phyloP scores from a whole-genome alignment of 2,113 vertebrate species.

The Hippocampus barbouri region DNA sequence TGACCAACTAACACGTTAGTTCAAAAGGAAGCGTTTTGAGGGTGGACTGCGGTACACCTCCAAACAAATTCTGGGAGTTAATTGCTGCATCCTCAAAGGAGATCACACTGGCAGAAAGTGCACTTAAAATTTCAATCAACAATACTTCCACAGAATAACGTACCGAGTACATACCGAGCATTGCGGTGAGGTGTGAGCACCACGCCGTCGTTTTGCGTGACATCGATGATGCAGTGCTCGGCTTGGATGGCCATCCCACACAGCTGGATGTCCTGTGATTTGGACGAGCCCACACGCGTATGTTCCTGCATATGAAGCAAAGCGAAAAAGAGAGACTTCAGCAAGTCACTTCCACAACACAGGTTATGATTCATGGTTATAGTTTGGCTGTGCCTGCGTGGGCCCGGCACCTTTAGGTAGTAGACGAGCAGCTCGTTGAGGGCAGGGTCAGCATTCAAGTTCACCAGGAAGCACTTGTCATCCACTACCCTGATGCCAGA shows the following conservation, averaged over 20 bases:
- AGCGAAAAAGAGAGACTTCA: background rate
- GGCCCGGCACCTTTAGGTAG: conserved; percentile 68
- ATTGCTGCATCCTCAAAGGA: too few relatives aligned
- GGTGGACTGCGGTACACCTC: too few relatives aligned
- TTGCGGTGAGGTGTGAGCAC: conserved; percentile 85
- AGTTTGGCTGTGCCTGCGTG: background rate
- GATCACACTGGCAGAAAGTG: background rate
- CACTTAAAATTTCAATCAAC: background rate
- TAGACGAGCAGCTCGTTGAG: conserved; percentile 96
- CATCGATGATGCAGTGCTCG: conserved; percentile 90
- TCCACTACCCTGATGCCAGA: conserved; percentile 96
- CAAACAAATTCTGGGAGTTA: too few relatives aligned
- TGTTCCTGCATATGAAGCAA: conserved; percentile 45
- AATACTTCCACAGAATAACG: background rate
- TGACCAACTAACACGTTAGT: background rate
- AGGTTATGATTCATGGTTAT: background rate
- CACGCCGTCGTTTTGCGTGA: conserved; percentile 78
- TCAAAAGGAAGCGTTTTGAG: too few relatives aligned
- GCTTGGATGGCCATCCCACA: conserved; percentile 97
- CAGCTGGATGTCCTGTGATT: conserved; percentile 96
- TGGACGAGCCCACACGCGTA: conserved; percentile 65
- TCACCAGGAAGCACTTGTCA: conserved; percentile 94
- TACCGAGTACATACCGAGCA: conserved; percentile 47
- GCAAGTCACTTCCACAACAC: background rate
- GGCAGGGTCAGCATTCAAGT: conserved; percentile 94